phyloP scores from a whole-genome alignment of 2,797 vertebrate species.

The Phyllotis vaccarum region DNA sequence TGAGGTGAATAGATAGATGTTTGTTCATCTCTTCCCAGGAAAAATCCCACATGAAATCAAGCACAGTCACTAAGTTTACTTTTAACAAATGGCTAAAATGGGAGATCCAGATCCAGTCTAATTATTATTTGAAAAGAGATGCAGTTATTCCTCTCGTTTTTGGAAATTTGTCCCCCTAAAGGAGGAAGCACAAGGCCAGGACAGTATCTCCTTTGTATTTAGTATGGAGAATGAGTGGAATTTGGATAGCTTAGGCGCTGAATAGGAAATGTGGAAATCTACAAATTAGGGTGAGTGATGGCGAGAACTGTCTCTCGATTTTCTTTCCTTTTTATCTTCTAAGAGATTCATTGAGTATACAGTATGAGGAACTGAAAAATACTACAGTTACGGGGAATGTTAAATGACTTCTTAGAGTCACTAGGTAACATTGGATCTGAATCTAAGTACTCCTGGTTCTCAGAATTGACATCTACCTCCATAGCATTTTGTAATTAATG shows the following conservation, averaged over 20 bases:
- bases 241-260: background rate
- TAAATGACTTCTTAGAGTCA: slow-evolving; percentile 37
- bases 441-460: slow-evolving; percentile 14
- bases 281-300: background rate
- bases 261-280: background rate
- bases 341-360: background rate
- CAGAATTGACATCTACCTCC: background rate
- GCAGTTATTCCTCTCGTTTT: background rate
- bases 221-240: background rate
- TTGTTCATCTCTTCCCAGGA: background rate
- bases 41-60: slow-evolving; percentile 13
- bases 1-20: background rate
- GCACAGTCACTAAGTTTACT: slow-evolving; percentile 4
- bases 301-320: background rate
- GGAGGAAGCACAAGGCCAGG: background rate
- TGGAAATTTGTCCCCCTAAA: background rate
- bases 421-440: slow-evolving; percentile 12
- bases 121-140: slow-evolving; percentile 33
- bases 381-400: background rate
- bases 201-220: background rate
- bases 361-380: background rate
- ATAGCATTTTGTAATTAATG: slow-evolving; percentile 18
- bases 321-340: background rate
- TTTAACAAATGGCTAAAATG: slow-evolving; percentile 21
- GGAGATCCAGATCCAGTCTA: background rate